These are phyloP conservation scores for Dromas ardeola DNA, from an alignment of 2,113 vertebrate species.

Conservation along the genomic window DNA sequence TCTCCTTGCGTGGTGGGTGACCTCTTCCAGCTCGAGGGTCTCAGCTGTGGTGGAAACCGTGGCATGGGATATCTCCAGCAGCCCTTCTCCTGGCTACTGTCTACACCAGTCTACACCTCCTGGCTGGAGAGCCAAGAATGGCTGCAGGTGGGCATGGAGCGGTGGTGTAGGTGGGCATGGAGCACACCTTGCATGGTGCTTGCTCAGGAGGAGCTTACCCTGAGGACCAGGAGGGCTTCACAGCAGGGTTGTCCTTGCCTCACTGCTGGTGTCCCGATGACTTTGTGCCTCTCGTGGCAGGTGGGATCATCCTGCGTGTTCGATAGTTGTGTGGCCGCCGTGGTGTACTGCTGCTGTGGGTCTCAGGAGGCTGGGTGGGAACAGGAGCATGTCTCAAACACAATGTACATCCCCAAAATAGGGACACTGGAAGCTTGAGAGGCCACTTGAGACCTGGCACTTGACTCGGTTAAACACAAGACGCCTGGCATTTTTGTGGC, in stretches of 20 bases:
- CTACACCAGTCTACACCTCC: neutral
- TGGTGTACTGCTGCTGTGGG: neutral
- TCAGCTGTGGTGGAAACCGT: neutral
- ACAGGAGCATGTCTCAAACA: neutral
- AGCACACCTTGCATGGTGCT: rapidly evolving
- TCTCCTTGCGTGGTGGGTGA: neutral
- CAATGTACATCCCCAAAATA: neutral
- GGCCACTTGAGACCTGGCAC: rapidly evolving
- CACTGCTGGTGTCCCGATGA: rapidly evolving
- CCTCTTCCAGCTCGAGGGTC: neutral
- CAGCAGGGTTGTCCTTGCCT: too few species aligned
- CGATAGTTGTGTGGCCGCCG: rapidly evolving
- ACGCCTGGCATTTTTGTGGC: neutral
- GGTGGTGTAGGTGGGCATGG: too few species aligned
- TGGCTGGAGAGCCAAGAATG: too few species aligned
- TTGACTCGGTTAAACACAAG: neutral
- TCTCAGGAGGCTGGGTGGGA: neutral
- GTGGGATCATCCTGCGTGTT: neutral
- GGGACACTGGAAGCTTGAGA: too few species aligned
- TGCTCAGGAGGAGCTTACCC: too few species aligned
- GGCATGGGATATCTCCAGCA: too few species aligned
- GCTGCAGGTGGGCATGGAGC: neutral
- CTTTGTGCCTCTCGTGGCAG: neutral
- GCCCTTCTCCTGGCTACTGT: neutral
- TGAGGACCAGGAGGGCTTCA: neutral